A percentile compares a stretch with the other conserved stretches of the same genome.
These are phyloP conservation scores for Drosophila mercatorum DNA, from an alignment of 2,888 invertebrate species.

Conservation along the genomic window DNA sequence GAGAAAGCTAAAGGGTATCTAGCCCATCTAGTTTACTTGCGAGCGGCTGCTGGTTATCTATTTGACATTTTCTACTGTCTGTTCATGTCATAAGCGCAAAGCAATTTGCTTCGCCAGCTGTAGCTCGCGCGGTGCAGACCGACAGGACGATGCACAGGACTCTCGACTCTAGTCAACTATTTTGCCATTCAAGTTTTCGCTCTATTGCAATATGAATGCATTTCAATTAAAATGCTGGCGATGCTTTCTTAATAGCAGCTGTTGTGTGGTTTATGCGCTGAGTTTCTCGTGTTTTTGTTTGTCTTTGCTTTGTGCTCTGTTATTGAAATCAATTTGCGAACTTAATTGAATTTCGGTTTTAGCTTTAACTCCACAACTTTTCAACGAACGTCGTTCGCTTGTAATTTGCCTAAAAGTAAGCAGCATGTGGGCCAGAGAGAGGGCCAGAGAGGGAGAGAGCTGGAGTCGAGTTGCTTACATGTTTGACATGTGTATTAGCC, in stretches of 20 bases:
- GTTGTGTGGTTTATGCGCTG: slow-evolving; percentile 50
- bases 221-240: slow-evolving; percentile 70
- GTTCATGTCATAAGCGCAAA: slow-evolving; percentile 73
- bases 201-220: slow-evolving; percentile 73
- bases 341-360: slow-evolving; percentile 64
- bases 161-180: slow-evolving; percentile 1
- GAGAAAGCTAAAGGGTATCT: slow-evolving; percentile 16
- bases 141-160: slow-evolving; percentile 3
- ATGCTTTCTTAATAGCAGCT: slow-evolving; percentile 68
- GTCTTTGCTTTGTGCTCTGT: slow-evolving; percentile 46
- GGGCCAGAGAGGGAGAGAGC: neutral
- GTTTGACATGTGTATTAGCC: slow-evolving; percentile 67
- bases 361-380: slow-evolving; percentile 17
- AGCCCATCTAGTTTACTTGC: neutral
- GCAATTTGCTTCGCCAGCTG: slow-evolving; percentile 70
- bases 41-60: neutral
- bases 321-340: slow-evolving; percentile 69
- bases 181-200: slow-evolving; percentile 26
- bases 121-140: slow-evolving; percentile 20
- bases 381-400: neutral
- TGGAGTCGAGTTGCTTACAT: slow-evolving; percentile 19
- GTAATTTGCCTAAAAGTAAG: slow-evolving; percentile 50
- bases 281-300: slow-evolving; percentile 42
- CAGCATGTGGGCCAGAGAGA: neutral
- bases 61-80: slow-evolving; percentile 51